Evolutionary conservation across 2,113 vertebrate species (phyloP).

Genomic region (Dicentrarchus labrax): DNA sequence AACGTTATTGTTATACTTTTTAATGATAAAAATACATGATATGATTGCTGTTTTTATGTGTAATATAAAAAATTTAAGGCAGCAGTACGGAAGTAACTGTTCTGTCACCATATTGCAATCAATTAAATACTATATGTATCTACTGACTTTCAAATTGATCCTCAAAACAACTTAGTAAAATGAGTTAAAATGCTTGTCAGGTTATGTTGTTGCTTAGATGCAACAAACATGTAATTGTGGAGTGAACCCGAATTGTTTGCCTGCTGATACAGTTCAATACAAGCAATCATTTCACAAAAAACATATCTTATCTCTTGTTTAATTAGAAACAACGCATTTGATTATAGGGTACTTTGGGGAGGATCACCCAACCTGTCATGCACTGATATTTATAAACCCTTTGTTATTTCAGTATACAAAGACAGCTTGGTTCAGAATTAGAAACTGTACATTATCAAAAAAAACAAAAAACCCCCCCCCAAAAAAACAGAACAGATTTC

Average conservation of each 20-base stretch:
- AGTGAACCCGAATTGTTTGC: slow-evolving; percentile 1
- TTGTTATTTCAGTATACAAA: neutral
- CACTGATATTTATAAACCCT: neutral
- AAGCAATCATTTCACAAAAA: neutral
- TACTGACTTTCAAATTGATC: neutral
- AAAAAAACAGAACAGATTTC: slow-evolving; percentile 14
- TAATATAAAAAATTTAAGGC: neutral
- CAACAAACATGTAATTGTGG: neutral
- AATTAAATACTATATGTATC: neutral
- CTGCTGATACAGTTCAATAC: neutral
- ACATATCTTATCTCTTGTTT: neutral
- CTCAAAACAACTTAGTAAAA: neutral
- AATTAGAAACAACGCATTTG: neutral
- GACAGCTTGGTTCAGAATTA: neutral
- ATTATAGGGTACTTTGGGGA: neutral
- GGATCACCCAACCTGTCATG: neutral
- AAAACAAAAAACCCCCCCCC: too few species aligned
- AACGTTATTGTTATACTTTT: neutral
- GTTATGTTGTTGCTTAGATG: neutral
- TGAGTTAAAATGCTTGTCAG: neutral
- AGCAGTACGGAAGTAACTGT: neutral
- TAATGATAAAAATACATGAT: neutral
- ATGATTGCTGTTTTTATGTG: neutral
- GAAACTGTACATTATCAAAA: neutral
- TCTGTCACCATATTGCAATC: neutral